phyloP scores from a whole-genome alignment of 2,113 vertebrate genomes.

The Nycticryphes semicollaris region DNA sequence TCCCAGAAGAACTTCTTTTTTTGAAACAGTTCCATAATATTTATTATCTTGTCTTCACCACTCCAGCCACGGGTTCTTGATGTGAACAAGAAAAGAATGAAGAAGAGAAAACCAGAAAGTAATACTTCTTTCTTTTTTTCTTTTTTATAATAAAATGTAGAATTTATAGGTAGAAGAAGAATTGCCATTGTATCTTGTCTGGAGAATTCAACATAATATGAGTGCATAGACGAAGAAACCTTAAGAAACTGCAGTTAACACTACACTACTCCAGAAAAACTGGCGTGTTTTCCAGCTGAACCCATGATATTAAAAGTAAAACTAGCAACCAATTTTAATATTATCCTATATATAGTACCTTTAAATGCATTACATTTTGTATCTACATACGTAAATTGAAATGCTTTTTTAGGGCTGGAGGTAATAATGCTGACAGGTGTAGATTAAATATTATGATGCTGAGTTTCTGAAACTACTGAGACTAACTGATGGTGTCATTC shows the following conservation, averaged over 20 bases:
- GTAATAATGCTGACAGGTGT: not conserved
- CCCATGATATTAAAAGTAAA: constrained; percentile 27
- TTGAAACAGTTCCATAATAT: constrained; percentile 72
- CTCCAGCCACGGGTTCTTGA: constrained; percentile 64
- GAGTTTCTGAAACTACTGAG: not conserved
- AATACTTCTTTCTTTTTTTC: not conserved
- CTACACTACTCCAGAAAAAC: constrained; percentile 78
- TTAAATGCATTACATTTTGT: not conserved
- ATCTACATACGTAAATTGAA: not conserved
- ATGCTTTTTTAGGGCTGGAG: not conserved
- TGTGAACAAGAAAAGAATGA: not conserved
- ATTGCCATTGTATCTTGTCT: not conserved
- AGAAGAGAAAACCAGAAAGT: not conserved
- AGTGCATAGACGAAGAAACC: not conserved
- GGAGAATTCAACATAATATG: not conserved
- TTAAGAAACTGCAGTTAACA: not conserved
- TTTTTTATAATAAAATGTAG: not conserved
- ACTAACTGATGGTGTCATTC: not conserved
- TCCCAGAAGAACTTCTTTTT: constrained; percentile 77
- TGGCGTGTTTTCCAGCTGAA: constrained; percentile 81
- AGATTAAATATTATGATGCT: not conserved
- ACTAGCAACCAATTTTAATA: not conserved
- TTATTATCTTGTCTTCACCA: constrained; percentile 73
- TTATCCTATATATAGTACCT: not conserved
- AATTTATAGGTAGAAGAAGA: not conserved